Evolutionary conservation across 2,113 vertebrate genomes (phyloP).

Genomic region (Peucedramus taeniatus): DNA sequence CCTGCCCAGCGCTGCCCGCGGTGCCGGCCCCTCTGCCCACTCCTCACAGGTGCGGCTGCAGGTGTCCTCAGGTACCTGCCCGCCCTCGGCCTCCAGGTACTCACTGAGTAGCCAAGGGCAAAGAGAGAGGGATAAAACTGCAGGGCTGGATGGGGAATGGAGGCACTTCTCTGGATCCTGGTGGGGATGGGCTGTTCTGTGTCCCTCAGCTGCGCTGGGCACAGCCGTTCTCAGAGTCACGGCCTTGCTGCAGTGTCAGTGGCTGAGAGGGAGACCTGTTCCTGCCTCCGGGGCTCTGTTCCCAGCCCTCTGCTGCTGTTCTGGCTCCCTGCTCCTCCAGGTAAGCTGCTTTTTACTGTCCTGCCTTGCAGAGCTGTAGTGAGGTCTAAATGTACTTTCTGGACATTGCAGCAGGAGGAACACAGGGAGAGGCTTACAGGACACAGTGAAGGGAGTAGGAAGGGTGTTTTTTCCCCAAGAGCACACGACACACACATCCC

Average conservation of each 20-base stretch:
- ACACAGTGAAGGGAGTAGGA: rapidly evolving
- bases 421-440: not conserved
- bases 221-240: rapidly evolving
- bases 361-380: not conserved
- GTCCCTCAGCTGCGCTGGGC: not conserved
- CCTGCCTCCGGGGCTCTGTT: not conserved
- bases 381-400: not conserved
- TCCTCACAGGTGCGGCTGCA: not conserved
- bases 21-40: not conserved
- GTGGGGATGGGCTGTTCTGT: not conserved
- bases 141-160: not conserved
- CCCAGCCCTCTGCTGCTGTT: not conserved
- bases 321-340: not conserved
- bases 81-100: not conserved
- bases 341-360: not conserved
- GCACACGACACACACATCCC: rapidly evolving
- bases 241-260: rapidly evolving
- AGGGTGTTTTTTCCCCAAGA: rapidly evolving
- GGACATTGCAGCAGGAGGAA: not conserved
- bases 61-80: not conserved
- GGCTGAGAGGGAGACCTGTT: not conserved
- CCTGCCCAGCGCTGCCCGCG: not conserved
- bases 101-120: not conserved
- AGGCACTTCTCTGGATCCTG: rapidly evolving
- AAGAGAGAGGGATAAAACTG: not conserved